Evolutionary conservation across 2,888 invertebrate genomes (phyloP), one percentile per base, ranked within the genome.

Genomic region (Pegoplata infirma): DNA sequence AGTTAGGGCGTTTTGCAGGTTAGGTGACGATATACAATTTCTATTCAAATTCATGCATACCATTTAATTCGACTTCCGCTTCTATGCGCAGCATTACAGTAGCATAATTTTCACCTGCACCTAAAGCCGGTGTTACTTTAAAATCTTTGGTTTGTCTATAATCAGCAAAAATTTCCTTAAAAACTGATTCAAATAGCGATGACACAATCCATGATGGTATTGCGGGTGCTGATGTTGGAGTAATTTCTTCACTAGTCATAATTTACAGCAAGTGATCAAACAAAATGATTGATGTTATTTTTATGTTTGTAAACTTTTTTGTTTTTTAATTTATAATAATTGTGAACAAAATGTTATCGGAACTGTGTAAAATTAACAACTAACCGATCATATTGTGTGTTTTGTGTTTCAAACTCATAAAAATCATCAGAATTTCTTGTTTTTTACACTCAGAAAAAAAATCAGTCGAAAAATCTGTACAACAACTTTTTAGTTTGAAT

Each of bases 101-200:
- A n/a, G 85, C 81, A 79, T 85, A 89, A 71, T 88, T 88, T 72
- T 89, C 88, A 0, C 88, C 88, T 0, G 84, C 82, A 3, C 77
- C 82, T 3, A 81, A 64, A 8, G 86, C 87, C 1, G 79, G 79
- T 5, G 49, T 68, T 0, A 81, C 81, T 7, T 80, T 83, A 56
- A 87, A 85, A 3, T 72, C 69, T n/a, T 58, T 76, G 2, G 83
- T 83, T 71, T 64, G 75, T 14, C 73, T 59, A 16, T 80, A 84
- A 6, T 81, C 74, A 0, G 80, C 58, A 0, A 76, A 23, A 0
- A 76, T 81, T 25, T 81, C 76, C 46, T 71, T 80, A 5, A 87
- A 78, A 21, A 85, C 51, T 1, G 67, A 46, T 6, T 83, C 82
- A 28, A 87, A 86, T 0, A 82, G 71, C 1, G 82, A 78, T 1